phyloP scores from a whole-genome alignment of 2,113 vertebrate genomes.

The Euleptes europaea region DNA sequence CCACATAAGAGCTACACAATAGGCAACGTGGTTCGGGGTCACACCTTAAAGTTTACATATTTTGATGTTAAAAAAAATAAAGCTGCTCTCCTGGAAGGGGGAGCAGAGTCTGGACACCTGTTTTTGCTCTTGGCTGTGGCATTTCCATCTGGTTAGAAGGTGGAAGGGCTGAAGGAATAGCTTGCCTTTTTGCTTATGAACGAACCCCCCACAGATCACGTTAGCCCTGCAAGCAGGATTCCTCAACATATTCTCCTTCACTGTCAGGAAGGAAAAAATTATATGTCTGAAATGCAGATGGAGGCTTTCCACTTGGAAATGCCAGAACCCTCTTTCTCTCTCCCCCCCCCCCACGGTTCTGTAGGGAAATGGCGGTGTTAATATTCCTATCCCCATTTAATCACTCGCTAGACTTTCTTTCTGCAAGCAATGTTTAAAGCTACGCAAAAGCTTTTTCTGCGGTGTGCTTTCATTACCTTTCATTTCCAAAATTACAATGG shows the following conservation, averaged over 20 bases:
- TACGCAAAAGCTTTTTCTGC: neutral
- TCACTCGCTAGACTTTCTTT: neutral
- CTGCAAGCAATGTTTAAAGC: neutral
- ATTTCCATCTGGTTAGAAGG: neutral
- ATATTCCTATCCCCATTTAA: neutral
- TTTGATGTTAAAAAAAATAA: neutral
- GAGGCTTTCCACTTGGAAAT: neutral
- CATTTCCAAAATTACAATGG: neutral
- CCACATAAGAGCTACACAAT: no score
- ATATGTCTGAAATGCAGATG: neutral
- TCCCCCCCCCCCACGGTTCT: neutral
- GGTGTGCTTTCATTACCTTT: neutral
- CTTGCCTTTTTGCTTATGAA: neutral
- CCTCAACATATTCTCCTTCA: neutral
- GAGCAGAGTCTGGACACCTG: neutral
- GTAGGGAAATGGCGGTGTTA: neutral
- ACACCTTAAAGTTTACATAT: neutral
- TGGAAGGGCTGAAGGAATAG: neutral
- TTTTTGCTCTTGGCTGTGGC: no score
- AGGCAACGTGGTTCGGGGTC: neutral
- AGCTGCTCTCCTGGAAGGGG: neutral
- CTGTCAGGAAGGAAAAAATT: neutral
- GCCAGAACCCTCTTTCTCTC: neutral
- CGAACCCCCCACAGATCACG: neutral
- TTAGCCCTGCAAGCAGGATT: neutral